These are phyloP conservation scores for Aphelinus certus DNA, from an alignment of 1,140 invertebrate genomes.

Conservation along the genomic window DNA sequence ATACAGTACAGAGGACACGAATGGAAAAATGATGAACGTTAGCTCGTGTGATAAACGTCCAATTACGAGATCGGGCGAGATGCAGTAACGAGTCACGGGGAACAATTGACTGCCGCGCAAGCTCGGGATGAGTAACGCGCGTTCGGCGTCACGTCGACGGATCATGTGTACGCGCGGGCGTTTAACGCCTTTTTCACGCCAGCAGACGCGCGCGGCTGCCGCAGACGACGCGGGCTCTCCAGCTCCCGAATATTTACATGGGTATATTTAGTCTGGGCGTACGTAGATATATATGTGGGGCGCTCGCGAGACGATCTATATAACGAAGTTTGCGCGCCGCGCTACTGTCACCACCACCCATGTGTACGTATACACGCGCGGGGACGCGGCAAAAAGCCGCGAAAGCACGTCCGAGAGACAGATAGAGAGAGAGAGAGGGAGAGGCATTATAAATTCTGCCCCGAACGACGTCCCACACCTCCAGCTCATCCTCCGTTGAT, in stretches of 20 bases:
- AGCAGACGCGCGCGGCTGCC: conserved; percentile 41
- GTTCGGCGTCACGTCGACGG: too few relatives aligned
- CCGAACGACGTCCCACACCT: neutral
- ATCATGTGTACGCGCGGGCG: conserved; percentile 17
- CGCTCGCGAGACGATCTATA: conserved; percentile 35
- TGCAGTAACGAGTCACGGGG: neutral
- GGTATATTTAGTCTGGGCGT: conserved; percentile 54
- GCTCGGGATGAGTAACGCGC: too few relatives aligned
- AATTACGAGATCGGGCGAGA: too few relatives aligned
- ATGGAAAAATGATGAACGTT: too few relatives aligned
- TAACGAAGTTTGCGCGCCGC: conserved; percentile 49
- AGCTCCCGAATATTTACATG: conserved; percentile 48
- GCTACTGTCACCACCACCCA: conserved; percentile 44
- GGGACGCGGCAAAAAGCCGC: neutral
- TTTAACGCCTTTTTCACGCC: conserved; percentile 54
- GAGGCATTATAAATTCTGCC: conserved; percentile 36
- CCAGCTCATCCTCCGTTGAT: neutral
- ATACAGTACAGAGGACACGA: too few relatives aligned
- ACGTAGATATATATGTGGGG: neutral
- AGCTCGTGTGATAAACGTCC: too few relatives aligned
- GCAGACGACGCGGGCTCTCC: neutral
- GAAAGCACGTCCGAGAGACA: neutral
- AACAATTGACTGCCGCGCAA: too few relatives aligned
- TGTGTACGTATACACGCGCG: too few relatives aligned
- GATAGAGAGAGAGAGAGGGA: conserved; percentile 3